Percentiles rank a stretch among this genome's conserved stretches.
Evolutionary conservation across 1,140 invertebrate genomes (phyloP).

Genomic region (Plodia interpunctella): DNA sequence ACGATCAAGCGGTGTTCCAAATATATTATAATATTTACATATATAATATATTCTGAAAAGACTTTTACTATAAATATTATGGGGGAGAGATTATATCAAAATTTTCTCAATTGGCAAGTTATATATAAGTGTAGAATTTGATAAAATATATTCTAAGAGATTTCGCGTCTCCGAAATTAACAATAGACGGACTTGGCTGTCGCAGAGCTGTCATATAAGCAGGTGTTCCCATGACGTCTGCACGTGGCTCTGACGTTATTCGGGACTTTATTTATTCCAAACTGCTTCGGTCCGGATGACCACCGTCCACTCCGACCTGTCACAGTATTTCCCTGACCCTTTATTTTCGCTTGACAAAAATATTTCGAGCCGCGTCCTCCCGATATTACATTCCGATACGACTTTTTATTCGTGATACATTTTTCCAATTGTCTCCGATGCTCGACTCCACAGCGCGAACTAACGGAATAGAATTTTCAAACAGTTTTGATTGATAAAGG

Average conservation of each 20-base stretch:
- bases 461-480: slow-evolving; percentile 75
- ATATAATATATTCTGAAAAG: too few species aligned
- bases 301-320: slow-evolving; percentile 69
- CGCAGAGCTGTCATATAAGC: slow-evolving; percentile 37
- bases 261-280: slow-evolving; percentile 68
- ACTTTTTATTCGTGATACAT: slow-evolving; percentile 76
- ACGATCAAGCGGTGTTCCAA: too few species aligned
- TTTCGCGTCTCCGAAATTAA: slow-evolving; percentile 30
- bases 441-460: slow-evolving; percentile 62
- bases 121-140: not conserved
- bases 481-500: slow-evolving; percentile 76
- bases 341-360: slow-evolving; percentile 75
- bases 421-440: slow-evolving; percentile 74
- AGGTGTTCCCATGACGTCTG: slow-evolving; percentile 33
- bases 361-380: slow-evolving; percentile 59
- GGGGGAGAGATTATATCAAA: too few species aligned
- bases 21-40: too few species aligned
- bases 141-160: not conserved
- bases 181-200: slow-evolving; percentile 40
- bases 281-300: slow-evolving; percentile 64
- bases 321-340: slow-evolving; percentile 68
- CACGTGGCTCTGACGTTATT: slow-evolving; percentile 62
- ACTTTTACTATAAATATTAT: too few species aligned
- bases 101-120: not conserved
- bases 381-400: slow-evolving; percentile 72